Evolutionary conservation across 2,888 invertebrate species (phyloP).

Genomic region (Drosophila formosana): DNA sequence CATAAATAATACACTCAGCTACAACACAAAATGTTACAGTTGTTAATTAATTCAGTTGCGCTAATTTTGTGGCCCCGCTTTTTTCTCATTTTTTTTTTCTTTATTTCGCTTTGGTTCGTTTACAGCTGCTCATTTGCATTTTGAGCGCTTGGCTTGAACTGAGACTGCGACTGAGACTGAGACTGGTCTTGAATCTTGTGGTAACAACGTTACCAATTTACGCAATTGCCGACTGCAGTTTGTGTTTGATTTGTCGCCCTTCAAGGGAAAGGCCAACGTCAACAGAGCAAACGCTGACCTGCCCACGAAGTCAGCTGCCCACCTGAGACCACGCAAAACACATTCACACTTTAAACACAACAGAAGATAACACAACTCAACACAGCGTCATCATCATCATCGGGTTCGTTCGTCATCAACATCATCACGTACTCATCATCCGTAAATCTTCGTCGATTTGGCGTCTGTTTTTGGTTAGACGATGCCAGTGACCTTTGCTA

Average conservation of each 20-base stretch:
- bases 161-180: not conserved
- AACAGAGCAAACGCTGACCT: conserved; percentile 25
- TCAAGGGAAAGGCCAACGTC: conserved; percentile 44
- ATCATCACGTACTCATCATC: conserved; percentile 51
- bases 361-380: not conserved
- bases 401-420: conserved; percentile 22
- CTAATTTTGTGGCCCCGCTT: conserved; percentile 66
- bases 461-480: conserved; percentile 35
- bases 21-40: conserved; percentile 62
- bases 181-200: conserved; percentile 31
- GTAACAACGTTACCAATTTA: conserved; percentile 46
- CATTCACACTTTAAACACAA: not conserved
- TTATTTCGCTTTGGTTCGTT: conserved; percentile 31
- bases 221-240: conserved; percentile 65
- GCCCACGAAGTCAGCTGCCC: conserved; percentile 31
- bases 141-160: conserved; percentile 32
- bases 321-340: conserved; percentile 24
- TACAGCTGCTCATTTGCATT: conserved; percentile 63
- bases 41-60: conserved; percentile 78
- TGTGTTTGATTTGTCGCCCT: conserved; percentile 53
- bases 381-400: conserved; percentile 20
- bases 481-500: conserved; percentile 75
- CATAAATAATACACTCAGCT: conserved; percentile 42
- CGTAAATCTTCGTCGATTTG: conserved; percentile 33
- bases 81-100: conserved; percentile 21